Evolutionary conservation across 2,888 invertebrate genomes (phyloP).

Genomic region (Rhabditoides inermis): DNA sequence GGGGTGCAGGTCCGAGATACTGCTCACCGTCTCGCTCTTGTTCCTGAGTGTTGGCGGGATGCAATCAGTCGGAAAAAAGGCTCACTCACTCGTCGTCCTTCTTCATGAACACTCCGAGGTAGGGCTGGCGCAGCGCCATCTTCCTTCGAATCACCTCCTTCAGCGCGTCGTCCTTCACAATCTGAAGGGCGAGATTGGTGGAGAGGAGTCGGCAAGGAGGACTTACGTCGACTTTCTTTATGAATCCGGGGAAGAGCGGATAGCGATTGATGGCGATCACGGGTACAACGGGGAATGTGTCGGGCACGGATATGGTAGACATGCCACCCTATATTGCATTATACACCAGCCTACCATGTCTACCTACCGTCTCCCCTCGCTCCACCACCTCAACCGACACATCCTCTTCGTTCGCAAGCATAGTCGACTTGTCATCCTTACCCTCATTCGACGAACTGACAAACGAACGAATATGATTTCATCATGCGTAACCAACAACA

Average conservation of each 20-base stretch:
- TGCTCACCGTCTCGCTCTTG: constrained; percentile 60
- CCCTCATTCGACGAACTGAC: too few species aligned
- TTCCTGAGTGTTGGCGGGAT: constrained; percentile 11
- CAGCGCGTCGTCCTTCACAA: constrained; percentile 76
- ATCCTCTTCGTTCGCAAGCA: neutral
- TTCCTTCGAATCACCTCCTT: constrained; percentile 83
- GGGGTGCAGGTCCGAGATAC: constrained; percentile 74
- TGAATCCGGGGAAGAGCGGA: constrained; percentile 94
- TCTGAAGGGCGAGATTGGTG: constrained; percentile 44
- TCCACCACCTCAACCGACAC: neutral
- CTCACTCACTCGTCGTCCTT: constrained; percentile 69
- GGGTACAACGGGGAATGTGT: constrained; percentile 90
- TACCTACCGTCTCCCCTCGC: neutral
- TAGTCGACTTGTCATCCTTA: too few species aligned
- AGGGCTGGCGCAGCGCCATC: constrained; percentile 89
- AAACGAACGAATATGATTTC: too few species aligned
- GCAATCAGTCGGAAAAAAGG: constrained; percentile 1
- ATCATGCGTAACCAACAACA: too few species aligned
- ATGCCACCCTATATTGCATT: constrained; percentile 16
- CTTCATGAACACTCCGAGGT: constrained; percentile 90
- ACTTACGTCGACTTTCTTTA: constrained; percentile 84
- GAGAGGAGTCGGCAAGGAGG: neutral
- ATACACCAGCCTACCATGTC: neutral
- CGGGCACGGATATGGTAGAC: constrained; percentile 72
- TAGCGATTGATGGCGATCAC: constrained; percentile 85